Evolutionary conservation across 2,888 invertebrate genomes (phyloP).

Genomic region (Thereva nobilitata): DNA sequence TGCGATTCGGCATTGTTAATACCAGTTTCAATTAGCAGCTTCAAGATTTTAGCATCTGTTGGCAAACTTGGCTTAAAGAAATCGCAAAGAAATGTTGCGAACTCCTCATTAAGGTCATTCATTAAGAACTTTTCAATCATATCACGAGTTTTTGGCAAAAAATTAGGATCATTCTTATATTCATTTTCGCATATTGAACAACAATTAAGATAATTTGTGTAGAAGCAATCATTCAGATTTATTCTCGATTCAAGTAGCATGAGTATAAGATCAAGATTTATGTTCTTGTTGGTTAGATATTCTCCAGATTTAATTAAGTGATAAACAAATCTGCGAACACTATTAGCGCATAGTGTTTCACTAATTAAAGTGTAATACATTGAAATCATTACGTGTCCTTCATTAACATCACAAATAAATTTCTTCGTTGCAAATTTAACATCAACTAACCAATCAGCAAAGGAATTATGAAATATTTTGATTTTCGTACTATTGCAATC

Average conservation of each 20-base stretch:
- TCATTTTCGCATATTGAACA: conserved; percentile 56
- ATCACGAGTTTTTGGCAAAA: conserved; percentile 54
- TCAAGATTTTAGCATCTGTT: conserved; percentile 71
- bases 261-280: conserved; percentile 55
- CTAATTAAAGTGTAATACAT: conserved; percentile 80
- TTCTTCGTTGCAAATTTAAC: conserved; percentile 98
- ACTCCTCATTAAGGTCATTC: conserved; percentile 55
- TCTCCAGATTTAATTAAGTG: conserved; percentile 72
- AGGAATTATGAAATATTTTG: conserved; percentile 89
- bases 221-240: conserved; percentile 57
- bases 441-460: conserved; percentile 92
- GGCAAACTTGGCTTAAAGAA: conserved; percentile 66
- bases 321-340: conserved; percentile 74
- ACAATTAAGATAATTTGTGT: conserved; percentile 60
- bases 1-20: conserved; percentile 61
- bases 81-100: conserved; percentile 58
- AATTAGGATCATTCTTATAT: conserved; percentile 55
- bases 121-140: conserved; percentile 58
- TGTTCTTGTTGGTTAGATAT: conserved; percentile 59
- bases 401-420: conserved; percentile 83
- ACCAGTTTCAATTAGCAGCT: conserved; percentile 75
- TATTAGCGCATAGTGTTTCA: conserved; percentile 69
- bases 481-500: conserved; percentile 46
- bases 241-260: conserved; percentile 56
- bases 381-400: conserved; percentile 87